phyloP scores from a whole-genome alignment of 2,888 invertebrate genomes.

The Drosophila setosimentum region DNA sequence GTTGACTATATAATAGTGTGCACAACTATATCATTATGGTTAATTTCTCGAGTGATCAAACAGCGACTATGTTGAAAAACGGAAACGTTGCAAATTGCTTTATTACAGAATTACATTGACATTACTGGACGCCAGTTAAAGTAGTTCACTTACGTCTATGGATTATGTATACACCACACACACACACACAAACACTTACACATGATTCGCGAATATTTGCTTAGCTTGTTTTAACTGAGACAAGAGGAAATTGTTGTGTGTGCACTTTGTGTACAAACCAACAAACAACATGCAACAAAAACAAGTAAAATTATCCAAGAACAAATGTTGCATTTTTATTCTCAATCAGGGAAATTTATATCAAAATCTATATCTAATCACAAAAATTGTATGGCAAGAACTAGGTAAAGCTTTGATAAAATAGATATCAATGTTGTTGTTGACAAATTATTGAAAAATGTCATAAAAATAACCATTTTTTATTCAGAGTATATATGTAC shows the following conservation, averaged over 20 bases:
- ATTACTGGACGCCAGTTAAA: slow-evolving; percentile 46
- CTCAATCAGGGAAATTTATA: background rate
- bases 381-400: background rate
- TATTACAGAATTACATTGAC: slow-evolving; percentile 53
- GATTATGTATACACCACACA: slow-evolving; percentile 24
- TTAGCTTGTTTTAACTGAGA: slow-evolving; percentile 49
- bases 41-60: slow-evolving; percentile 32
- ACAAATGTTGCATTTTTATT: background rate
- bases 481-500: background rate
- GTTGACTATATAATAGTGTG: slow-evolving; percentile 25
- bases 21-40: slow-evolving; percentile 44
- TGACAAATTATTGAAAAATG: too few species aligned
- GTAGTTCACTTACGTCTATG: slow-evolving; percentile 18
- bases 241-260: slow-evolving; percentile 66
- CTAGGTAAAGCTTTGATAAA: background rate
- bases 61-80: slow-evolving; percentile 17
- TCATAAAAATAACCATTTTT: background rate
- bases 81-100: slow-evolving; percentile 40
- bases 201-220: slow-evolving; percentile 8
- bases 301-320: background rate
- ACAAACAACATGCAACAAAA: slow-evolving; percentile 20
- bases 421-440: background rate
- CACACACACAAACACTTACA: background rate
- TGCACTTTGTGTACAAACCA: slow-evolving; percentile 8
- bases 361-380: background rate